Evolutionary conservation across 1,140 invertebrate genomes (phyloP).

Genomic region (Cyclargus thomasi): DNA sequence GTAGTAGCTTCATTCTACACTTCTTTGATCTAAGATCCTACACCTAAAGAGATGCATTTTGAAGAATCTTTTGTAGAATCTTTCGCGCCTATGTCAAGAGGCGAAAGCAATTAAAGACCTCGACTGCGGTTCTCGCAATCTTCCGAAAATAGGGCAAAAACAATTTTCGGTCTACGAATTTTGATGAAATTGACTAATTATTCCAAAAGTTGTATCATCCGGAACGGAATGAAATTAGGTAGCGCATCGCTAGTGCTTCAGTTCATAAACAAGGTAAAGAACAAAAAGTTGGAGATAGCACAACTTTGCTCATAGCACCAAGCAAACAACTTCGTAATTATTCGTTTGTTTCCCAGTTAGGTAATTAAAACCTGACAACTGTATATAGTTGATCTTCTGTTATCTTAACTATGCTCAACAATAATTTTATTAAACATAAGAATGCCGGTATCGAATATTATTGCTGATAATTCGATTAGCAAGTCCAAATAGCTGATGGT

Average conservation of each 20-base stretch:
- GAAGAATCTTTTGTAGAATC: no score
- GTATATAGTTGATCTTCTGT: slow-evolving; percentile 27
- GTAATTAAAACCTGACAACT: slow-evolving; percentile 52
- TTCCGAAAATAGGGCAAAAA: not conserved
- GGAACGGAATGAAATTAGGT: slow-evolving; percentile 1
- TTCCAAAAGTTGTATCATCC: not conserved
- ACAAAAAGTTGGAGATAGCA: slow-evolving; percentile 18
- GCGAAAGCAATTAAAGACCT: no score
- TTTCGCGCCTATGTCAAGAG: no score
- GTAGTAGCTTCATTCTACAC: not conserved
- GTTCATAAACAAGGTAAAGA: slow-evolving; percentile 2
- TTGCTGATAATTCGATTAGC: not conserved
- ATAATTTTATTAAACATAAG: not conserved
- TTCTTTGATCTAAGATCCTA: no score
- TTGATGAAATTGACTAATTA: not conserved
- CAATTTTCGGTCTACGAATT: not conserved
- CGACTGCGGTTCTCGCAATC: not conserved
- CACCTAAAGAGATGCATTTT: no score
- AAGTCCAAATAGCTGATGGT: not conserved
- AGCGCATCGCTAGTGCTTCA: not conserved
- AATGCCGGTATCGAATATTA: not conserved
- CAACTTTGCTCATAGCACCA: slow-evolving; percentile 53
- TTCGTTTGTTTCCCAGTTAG: slow-evolving; percentile 43
- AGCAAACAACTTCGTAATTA: slow-evolving; percentile 56
- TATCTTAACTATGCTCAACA: not conserved